Base-by-base conservation (phyloP, 2,113 vertebrate species). In the Notothenia rossii region DNA sequence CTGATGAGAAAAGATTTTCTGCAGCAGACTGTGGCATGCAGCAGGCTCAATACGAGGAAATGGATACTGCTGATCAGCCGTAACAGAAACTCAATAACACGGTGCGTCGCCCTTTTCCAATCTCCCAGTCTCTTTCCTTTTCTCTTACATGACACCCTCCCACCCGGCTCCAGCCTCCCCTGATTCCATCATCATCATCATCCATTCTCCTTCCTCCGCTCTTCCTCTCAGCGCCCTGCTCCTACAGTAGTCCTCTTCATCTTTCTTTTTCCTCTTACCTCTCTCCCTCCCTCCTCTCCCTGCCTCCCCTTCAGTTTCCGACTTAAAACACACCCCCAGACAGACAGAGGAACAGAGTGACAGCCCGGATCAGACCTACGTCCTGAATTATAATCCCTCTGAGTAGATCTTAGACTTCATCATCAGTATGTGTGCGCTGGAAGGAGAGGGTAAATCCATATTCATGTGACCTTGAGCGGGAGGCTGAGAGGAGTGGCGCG, bases 391-490 rank as follows among this genome's bases (percentile, higher is more conserved):
- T 88, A 93, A 93, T 92, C 89, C 89, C 83, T 90, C 75, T 83
- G 87, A 92, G 87, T 91, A 89, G 89, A 93, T 91, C 91, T 88
- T 70, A 88, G 89, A 94, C 93, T 91, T 91, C 92, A 92, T 93
- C 90, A 91, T 93, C 91, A 91, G 91, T 92, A 92, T 91, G 88
- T 91, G 91, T 29, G 79, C 15, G 54, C 82, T 77, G 85, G 85
- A 85, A 92, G 86, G 82, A 88, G 81, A 86, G 87, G 55, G 51
- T 66, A 80, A 89, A 93, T 98, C 95, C 95, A 96, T 97, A 97
- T 97, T 97, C 96, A 97, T 95, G 93, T 96, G 97, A 98, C 97
- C 97, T 98, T 97, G 96, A 97, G 91, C n/a, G 63, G 51, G 83
- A 88, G 84, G 80, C 87, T 82, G 86, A 82, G 86, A 87, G 90